phyloP scores from a whole-genome alignment of 2,888 invertebrate genomes.

The Andrena bucephala region DNA sequence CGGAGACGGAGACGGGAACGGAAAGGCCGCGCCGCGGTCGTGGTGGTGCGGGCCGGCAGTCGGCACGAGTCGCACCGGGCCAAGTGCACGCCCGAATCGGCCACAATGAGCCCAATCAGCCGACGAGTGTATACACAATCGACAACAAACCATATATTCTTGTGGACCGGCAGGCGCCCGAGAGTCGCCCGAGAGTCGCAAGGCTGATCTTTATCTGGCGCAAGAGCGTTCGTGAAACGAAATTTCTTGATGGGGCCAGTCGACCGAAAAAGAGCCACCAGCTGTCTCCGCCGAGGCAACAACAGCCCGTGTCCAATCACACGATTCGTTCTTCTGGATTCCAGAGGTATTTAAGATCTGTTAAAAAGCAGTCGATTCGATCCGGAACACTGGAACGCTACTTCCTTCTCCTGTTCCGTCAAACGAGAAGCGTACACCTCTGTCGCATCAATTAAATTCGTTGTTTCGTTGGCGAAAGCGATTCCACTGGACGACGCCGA shows the following conservation, averaged over 20 bases:
- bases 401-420: neutral
- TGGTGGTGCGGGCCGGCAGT: neutral
- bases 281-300: constrained; percentile 48
- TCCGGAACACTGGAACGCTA: neutral
- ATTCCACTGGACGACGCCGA: too few species aligned
- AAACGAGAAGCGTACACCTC: neutral
- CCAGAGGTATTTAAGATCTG: constrained; percentile 47
- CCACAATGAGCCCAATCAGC: constrained; percentile 83
- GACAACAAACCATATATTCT: constrained; percentile 78
- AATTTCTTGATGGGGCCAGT: constrained; percentile 30
- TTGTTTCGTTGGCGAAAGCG: too few species aligned
- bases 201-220: constrained; percentile 70
- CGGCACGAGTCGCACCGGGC: constrained; percentile 62
- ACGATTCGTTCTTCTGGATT: constrained; percentile 42
- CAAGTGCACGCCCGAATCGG: constrained; percentile 68
- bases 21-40: too few species aligned
- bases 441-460: too few species aligned
- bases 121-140: constrained; percentile 80
- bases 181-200: neutral
- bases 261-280: constrained; percentile 46
- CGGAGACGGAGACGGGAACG: neutral
- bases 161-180: neutral
- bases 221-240: constrained; percentile 22
- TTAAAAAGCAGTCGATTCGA: constrained; percentile 32
- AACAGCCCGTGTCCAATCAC: constrained; percentile 61